Base-by-base conservation (phyloP, 2,888 invertebrate species). In the Ophion obscuratus region DNA sequence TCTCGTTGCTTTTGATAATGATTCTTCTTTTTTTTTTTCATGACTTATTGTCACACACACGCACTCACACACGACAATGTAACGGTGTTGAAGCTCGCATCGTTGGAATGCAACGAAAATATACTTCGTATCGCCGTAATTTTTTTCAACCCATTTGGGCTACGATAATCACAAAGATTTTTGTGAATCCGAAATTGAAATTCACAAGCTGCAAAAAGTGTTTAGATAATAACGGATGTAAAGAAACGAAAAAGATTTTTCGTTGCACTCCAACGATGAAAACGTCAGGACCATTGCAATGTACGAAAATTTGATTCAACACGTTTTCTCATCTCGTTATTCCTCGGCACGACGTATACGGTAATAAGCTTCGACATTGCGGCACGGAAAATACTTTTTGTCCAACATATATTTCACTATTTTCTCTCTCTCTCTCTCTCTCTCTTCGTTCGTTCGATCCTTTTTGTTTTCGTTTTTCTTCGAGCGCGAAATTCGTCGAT, bases 11-110 rank as follows among this genome's bases (percentile, higher is more conserved):
- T 81, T 84, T 53, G 53, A 53, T 53, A 14, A 76, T 83, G 67
- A 77, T 74, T 64, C n/a, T 71, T 57, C 20, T 17, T 73, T 61
- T 74, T 64, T 71, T 59, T 61, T n/a, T 59, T 66, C 62, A 80
- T 84, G 85, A 88, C 84, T 87, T 88, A 87, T 88, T 88, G 87
- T 88, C 87, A 76, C 77, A 73, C 81, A 5, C 53, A 53, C 40
- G 40, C 40, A 40, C 40, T 40, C 40, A 40, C 40, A 40, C 40
- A 82, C 85, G 84, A 81, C 81, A 83, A 81, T 86, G 83, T 75
- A 74, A 40, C 9, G 40, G 40, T 1, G 9, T 40, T 1, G 40
- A 40, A 40, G 40, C 9, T 40, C 40, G 40, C 40, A 40, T 40
- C 40, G 40, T 40, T 40, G 40, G 40, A 6, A 40, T 1, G 40